Evolutionary conservation across 1,140 invertebrate genomes (phyloP).

Genomic region (Pseudachorutes palmiensis): DNA sequence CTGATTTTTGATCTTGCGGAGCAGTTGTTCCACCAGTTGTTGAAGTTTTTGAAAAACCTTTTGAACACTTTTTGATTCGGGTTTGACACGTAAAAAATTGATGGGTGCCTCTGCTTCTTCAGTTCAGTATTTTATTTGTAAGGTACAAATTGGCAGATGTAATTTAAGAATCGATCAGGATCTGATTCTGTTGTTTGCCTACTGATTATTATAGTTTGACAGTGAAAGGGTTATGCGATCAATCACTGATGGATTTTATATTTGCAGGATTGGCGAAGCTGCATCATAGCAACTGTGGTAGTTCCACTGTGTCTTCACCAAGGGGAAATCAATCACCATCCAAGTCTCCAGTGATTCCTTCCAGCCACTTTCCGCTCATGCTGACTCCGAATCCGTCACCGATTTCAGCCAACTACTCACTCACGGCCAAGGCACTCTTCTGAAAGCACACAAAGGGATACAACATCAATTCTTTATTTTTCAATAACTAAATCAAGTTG

Average conservation of each 20-base stretch:
- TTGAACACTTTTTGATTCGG: too few species aligned
- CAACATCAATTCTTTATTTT: background rate
- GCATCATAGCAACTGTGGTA: constrained; percentile 32
- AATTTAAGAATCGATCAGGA: background rate
- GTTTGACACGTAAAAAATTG: too few species aligned
- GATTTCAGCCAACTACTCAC: constrained; percentile 35
- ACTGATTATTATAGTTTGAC: too few species aligned
- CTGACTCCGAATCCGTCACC: constrained; percentile 38
- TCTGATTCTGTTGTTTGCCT: background rate
- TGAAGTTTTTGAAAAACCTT: too few species aligned
- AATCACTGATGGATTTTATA: too few species aligned
- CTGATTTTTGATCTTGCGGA: background rate
- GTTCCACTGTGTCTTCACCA: constrained; percentile 31
- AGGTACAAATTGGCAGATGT: background rate
- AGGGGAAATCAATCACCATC: constrained; percentile 37
- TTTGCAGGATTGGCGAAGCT: constrained; percentile 32
- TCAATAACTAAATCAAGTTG: background rate
- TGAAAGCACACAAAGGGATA: constrained; percentile 25
- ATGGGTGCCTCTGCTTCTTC: too few species aligned
- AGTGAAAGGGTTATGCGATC: background rate
- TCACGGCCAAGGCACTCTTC: constrained; percentile 38
- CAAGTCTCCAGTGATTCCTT: constrained; percentile 37
- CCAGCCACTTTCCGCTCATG: constrained; percentile 37
- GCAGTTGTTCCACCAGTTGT: too few species aligned
- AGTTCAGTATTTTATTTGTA: too few species aligned